Base-by-base conservation (phyloP, 2,797 vertebrate genomes). In the Ctenopoma kingsleyae region DNA sequence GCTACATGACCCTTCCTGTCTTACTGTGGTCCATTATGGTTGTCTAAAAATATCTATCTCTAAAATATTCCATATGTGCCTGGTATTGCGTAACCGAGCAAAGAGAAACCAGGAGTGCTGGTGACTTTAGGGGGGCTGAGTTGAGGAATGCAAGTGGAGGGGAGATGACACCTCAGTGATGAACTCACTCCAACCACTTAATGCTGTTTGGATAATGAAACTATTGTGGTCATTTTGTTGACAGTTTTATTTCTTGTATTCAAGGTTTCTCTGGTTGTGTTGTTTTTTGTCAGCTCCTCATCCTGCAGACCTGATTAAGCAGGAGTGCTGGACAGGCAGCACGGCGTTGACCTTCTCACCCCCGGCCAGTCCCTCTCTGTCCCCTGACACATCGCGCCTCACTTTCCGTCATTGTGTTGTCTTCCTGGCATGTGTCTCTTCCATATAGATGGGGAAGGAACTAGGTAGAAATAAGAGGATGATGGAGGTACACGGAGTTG, bases 361-460 rank as follows among this genome's bases (percentile, higher is more conserved):
- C 57, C 50, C 1, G 7, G 16, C 51, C 53, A 35, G 75, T 48
- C 61, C 58, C 47, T 41, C 61, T 71, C 61, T 71, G 65, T 23
- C 70, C 59, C 67, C 36, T 70, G 54, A 90, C 85, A 82, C 75
- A 71, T 85, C 66, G 13, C 69, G 60, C 84, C 66, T 78, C 73
- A 67, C 89, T 92, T 90, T 92, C 90, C 80, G 75, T 85, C 85
- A 93, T 93, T 92, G 91, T 93, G 80, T 86, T 69, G 75, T 94
- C 90, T 93, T 94, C 91, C 91, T 94, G 89, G 86, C 86, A 83
- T 81, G 85, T 78, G 74, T 75, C 90, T 88, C 82, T 89, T 66
- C 87, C 55, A 81, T 71, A 72, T 72, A 78, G 90, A 73, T 9
- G 85, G 85, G 87, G 83, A 90, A 89, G 93, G 77, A 64, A 73